Evolutionary conservation across 2,113 vertebrate genomes (phyloP).

Genomic region (Burhinus oedicnemus): DNA sequence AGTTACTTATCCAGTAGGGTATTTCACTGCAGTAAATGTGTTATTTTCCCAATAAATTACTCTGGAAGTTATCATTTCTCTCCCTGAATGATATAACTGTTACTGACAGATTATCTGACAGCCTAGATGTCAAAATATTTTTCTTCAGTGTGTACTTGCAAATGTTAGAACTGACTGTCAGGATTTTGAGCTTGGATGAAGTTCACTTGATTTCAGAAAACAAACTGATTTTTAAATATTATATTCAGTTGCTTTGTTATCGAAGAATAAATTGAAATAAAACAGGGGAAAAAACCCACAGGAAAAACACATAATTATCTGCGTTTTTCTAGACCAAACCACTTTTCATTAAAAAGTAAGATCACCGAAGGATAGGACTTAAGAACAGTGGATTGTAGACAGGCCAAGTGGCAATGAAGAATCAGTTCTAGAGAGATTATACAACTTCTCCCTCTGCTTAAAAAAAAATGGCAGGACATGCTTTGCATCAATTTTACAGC

Average conservation of each 20-base stretch:
- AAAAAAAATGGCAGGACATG: background rate
- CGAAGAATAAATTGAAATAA: background rate
- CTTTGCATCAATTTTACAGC: background rate
- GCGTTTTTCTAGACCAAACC: background rate
- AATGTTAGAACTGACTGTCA: slow-evolving; percentile 42
- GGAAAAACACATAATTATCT: background rate
- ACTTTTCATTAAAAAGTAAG: background rate
- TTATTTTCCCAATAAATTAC: slow-evolving; percentile 49
- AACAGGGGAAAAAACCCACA: background rate
- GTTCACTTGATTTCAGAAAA: slow-evolving; percentile 51
- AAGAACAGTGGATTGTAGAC: background rate
- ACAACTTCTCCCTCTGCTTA: background rate
- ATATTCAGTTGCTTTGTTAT: background rate
- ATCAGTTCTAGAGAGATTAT: background rate
- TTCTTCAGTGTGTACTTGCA: slow-evolving; percentile 47
- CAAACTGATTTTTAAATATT: background rate
- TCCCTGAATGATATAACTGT: slow-evolving; percentile 3
- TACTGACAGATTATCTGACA: slow-evolving; percentile 57
- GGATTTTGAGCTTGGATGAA: slow-evolving; percentile 46
- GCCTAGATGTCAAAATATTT: slow-evolving; percentile 65
- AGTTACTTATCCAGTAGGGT: background rate
- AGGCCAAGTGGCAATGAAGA: background rate
- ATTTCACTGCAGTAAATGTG: slow-evolving; percentile 15
- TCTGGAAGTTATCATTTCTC: slow-evolving; percentile 38
- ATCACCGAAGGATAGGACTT: background rate